Evolutionary conservation across 2,888 invertebrate genomes (phyloP), one percentile per base, ranked within the genome.

Genomic region (Pantelozetes paolii): DNA sequence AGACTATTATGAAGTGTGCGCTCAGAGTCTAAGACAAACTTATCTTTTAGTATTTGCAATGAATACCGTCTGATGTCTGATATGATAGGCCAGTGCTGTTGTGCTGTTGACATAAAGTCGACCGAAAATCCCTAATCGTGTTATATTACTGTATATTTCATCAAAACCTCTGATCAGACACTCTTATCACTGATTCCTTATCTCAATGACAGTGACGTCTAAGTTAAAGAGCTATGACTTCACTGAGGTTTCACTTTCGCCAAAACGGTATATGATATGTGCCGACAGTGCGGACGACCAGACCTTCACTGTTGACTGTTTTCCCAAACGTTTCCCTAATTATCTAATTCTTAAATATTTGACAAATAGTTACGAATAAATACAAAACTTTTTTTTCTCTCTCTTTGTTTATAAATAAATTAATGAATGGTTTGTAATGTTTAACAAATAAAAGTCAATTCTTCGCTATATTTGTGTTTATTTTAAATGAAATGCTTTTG

Each of bases 161-260:
- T 50, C 45, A 45, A 18, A 45, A n/a, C 11, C 11, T 36, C 36
- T 36, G 36, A 45, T 45, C 50, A 50, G 20, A 50, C 20, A 11
- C 20, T 50, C 50, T 50, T 50, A 50, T 50, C 50, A 20, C 20
- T 50, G 50, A 50, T 50, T 50, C 23, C 50, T n/a, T 50, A 50
- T 50, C 50, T 50, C 50, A 50, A 50, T 50, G 50, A 50, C 50
- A 50, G 20, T 50, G 50, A 50, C 50, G 23, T 50, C 50, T 50
- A 20, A 50, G 50, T 50, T 50, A 23, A 50, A 50, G 50, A 50
- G 50, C 20, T 36, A 5, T 36, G 36, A 9, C 5, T 6, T 45
- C 15, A 2, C 2, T 50, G 20, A 50, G 50, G 20, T 50, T 50
- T 50, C 50, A 50, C 20, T 20, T 50, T 23, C 5, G 5, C 5